Conservation (phyloP, 2,113 vertebrate species). For the Neomonachus schauinslandi region DNA sequence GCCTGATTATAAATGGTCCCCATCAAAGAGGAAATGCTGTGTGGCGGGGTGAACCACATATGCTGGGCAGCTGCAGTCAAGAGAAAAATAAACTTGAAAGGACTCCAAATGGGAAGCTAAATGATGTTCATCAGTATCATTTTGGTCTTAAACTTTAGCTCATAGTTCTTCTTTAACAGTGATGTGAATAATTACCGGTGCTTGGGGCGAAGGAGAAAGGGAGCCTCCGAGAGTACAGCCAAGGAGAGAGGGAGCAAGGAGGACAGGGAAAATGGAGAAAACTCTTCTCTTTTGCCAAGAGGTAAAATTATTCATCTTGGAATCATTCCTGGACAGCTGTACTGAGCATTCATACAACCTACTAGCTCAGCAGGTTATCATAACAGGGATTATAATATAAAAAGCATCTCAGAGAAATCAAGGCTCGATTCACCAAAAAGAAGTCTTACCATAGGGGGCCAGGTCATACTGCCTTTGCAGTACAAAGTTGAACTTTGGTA, state of each 20-base stretch:
- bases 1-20: conserved; percentile 20
- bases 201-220: neutral
- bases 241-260: conserved; percentile 19
- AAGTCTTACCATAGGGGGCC: conserved; percentile 17
- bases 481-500: neutral
- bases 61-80: neutral
- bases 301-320: conserved; percentile 72
- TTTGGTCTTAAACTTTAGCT: conserved; percentile 15
- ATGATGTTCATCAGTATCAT: neutral
- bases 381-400: conserved; percentile 67
- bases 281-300: conserved; percentile 19
- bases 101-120: conserved; percentile 42
- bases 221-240: neutral
- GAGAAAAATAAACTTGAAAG: conserved; percentile 63
- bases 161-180: conserved; percentile 42
- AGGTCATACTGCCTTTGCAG: conserved; percentile 53
- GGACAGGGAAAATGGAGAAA: neutral
- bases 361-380: conserved; percentile 64
- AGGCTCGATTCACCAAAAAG: conserved; percentile 64
- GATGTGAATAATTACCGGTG: conserved; percentile 42
- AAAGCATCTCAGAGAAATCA: conserved; percentile 72
- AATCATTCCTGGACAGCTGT: conserved; percentile 75
- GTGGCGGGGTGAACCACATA: neutral
- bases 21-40: neutral
- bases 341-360: conserved; percentile 64